These are phyloP conservation scores for Orestias chungarensis DNA, from an alignment of 2,797 vertebrate species.

Conservation along the genomic window DNA sequence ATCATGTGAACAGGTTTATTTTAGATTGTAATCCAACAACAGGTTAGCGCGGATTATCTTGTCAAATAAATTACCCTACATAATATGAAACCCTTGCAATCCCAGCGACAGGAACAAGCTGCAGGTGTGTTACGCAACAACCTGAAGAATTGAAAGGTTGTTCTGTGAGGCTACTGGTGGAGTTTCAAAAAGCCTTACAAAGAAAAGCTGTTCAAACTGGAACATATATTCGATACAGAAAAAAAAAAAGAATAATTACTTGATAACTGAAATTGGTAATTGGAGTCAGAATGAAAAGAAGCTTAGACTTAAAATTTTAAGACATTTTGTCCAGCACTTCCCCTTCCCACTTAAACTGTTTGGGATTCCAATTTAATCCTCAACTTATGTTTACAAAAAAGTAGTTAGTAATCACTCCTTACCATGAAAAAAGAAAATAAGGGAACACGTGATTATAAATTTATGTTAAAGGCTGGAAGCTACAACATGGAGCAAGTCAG, in stretches of 20 bases:
- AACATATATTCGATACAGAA: neutral
- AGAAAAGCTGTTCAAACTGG: neutral
- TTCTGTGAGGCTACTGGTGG: neutral
- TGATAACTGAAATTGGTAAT: no score
- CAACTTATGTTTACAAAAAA: neutral
- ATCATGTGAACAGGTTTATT: conserved; percentile 58
- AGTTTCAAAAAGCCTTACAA: neutral
- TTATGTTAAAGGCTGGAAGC: neutral
- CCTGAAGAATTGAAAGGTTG: conserved; percentile 1
- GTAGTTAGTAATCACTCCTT: neutral
- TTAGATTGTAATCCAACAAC: conserved; percentile 64
- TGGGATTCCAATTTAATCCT: neutral
- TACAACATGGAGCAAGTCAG: neutral
- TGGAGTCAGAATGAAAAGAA: no score
- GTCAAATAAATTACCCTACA: conserved; percentile 61
- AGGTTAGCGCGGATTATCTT: conserved; percentile 61
- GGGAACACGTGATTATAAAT: neutral
- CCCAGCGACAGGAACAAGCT: conserved; percentile 30
- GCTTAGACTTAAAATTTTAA: no score
- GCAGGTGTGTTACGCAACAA: conserved; percentile 53
- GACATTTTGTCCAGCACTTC: no score
- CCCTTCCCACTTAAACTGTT: no score
- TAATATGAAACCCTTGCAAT: conserved; percentile 1
- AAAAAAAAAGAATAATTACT: no score
- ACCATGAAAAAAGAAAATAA: neutral